Percentiles rank a stretch among this genome's conserved stretches.
Conservation (phyloP, 2,113 vertebrate genomes). For the Sardina pilchardus region DNA sequence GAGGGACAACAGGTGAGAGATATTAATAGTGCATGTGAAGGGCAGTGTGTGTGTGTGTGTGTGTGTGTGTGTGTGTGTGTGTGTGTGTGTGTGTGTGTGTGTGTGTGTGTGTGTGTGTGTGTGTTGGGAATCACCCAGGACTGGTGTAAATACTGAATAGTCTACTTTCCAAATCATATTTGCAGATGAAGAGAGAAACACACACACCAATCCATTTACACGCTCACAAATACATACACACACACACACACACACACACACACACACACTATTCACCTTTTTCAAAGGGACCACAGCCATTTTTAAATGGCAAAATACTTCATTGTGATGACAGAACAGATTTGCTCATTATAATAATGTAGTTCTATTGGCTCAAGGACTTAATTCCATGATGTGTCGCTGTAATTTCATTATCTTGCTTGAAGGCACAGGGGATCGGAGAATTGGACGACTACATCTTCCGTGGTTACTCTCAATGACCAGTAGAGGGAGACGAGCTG, state of each 20-base stretch:
- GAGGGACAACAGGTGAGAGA: neutral
- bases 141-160: neutral
- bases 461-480: neutral
- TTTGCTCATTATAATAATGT: slow-evolving; percentile 6
- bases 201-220: neutral
- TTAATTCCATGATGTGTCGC: slow-evolving; percentile 1
- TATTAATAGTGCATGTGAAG: neutral
- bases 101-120: too few relatives aligned
- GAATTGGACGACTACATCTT: neutral
- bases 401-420: slow-evolving; percentile 9
- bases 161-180: neutral
- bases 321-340: slow-evolving; percentile 7
- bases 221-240: neutral
- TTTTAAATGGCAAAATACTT: slow-evolving; percentile 2
- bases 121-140: too few relatives aligned
- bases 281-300: neutral
- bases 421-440: neutral
- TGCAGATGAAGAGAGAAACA: neutral
- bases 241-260: slow-evolving; percentile 14
- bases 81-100: too few relatives aligned
- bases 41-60: too few relatives aligned
- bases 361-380: neutral
- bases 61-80: too few relatives aligned
- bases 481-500: slow-evolving; percentile 49
- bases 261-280: neutral